Conservation (phyloP, 2,797 vertebrate genomes). For the Agapornis canus region DNA sequence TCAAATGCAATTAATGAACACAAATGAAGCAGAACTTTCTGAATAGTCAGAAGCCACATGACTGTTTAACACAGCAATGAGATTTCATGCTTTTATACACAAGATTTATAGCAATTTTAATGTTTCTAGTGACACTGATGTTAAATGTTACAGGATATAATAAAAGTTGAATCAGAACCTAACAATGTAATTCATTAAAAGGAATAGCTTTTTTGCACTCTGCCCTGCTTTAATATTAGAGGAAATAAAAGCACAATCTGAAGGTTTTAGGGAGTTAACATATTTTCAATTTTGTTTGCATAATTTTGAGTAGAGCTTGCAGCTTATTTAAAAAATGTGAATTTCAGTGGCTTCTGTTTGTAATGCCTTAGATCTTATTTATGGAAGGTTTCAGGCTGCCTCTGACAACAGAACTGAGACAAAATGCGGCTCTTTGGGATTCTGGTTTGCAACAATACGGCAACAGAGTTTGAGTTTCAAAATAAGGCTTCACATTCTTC, state of each 20-base stretch:
- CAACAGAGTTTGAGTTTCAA: not conserved
- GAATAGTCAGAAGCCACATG: not conserved
- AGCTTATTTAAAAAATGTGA: not conserved
- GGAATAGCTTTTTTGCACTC: slow-evolving; percentile 22
- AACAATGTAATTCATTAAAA: slow-evolving; percentile 10
- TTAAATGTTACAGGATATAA: not conserved
- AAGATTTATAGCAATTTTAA: not conserved
- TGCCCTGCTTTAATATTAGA: not conserved
- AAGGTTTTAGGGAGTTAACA: not conserved
- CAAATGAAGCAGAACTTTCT: slow-evolving; percentile 40
- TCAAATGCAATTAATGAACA: slow-evolving; percentile 14
- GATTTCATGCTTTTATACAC: not conserved
- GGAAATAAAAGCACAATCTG: not conserved
- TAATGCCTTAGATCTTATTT: not conserved
- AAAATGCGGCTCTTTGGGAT: not conserved
- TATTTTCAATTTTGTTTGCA: not conserved
- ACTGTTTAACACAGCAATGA: not conserved
- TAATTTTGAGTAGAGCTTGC: not conserved
- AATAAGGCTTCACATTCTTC: not conserved
- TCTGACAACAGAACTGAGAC: not conserved
- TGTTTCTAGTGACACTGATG: not conserved
- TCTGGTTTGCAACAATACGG: not conserved
- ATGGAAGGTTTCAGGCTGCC: not conserved
- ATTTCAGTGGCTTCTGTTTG: not conserved
- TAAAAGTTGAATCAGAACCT: not conserved